Conservation (phyloP, 1,140 invertebrate genomes). For the Drosophila truncata region DNA sequence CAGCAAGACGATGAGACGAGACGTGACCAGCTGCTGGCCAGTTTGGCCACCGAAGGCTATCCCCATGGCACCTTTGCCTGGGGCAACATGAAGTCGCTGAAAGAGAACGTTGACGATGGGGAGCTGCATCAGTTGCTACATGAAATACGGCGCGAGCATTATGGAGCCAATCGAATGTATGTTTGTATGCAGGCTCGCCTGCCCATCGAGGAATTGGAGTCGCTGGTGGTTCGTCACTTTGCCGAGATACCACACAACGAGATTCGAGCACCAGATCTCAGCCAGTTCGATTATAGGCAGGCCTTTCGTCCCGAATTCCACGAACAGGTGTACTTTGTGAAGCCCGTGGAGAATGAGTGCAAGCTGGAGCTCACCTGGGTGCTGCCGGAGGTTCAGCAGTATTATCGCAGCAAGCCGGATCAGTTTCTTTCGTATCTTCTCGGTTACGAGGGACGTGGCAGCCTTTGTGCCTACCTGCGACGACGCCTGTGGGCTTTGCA, state of each 20-base stretch:
- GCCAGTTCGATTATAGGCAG: conserved; percentile 78
- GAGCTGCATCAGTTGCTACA: conserved; percentile 89
- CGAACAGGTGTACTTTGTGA: conserved; percentile 91
- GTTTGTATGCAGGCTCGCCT: conserved; percentile 93
- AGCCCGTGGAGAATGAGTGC: conserved; percentile 90
- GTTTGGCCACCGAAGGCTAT: conserved; percentile 89
- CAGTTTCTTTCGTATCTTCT: conserved; percentile 93
- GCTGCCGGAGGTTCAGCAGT: conserved; percentile 88
- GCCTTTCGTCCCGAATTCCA: conserved; percentile 90
- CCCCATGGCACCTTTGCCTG: conserved; percentile 93
- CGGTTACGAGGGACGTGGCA: conserved; percentile 95
- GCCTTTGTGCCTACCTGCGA: conserved; percentile 93
- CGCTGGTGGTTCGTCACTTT: conserved; percentile 88
- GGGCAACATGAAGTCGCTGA: conserved; percentile 93
- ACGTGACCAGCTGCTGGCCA: conserved; percentile 90
- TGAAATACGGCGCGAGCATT: conserved; percentile 93
- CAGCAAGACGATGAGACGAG: conserved; percentile 75
- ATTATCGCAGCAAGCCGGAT: conserved; percentile 92
- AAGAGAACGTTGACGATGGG: conserved; percentile 89
- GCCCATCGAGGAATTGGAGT: conserved; percentile 90
- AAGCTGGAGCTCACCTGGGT: conserved; percentile 92
- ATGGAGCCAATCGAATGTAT: conserved; percentile 96
- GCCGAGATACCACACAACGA: conserved; percentile 88
- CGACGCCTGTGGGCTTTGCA: conserved; percentile 94
- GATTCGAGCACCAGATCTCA: conserved; percentile 88